Evolutionary conservation across 1,140 invertebrate genomes (phyloP).

Genomic region (Tetragonula clypearis): DNA sequence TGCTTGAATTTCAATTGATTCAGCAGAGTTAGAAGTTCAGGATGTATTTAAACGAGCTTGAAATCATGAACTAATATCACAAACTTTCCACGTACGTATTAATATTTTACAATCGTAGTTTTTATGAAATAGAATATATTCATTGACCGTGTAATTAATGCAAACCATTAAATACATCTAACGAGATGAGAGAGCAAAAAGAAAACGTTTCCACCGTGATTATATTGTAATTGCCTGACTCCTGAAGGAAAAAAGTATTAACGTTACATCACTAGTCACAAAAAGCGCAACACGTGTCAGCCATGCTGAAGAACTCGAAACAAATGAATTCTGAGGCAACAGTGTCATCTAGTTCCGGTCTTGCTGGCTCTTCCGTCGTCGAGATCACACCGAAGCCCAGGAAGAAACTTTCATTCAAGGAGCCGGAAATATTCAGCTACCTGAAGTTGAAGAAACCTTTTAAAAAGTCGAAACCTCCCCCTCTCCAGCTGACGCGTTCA

Average conservation of each 20-base stretch:
- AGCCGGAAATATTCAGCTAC: conserved; percentile 88
- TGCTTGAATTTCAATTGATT: too few species aligned
- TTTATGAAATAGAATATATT: not conserved
- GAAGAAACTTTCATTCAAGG: conserved; percentile 93
- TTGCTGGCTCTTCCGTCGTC: conserved; percentile 66
- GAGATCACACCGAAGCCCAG: conserved; percentile 85
- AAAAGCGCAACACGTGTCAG: not conserved
- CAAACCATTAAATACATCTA: not conserved
- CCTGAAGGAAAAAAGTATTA: not conserved
- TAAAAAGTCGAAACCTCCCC: conserved; percentile 33
- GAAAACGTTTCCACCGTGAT: not conserved
- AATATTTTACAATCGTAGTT: not conserved
- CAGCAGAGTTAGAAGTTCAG: too few species aligned
- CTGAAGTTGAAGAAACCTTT: conserved; percentile 75
- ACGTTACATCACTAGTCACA: not conserved
- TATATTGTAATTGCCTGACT: too few species aligned
- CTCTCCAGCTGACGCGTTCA: conserved; percentile 17
- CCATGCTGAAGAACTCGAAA: conserved; percentile 68
- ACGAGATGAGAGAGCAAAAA: conserved; percentile 15
- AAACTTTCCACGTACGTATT: not conserved
- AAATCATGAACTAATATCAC: not conserved
- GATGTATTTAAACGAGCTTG: too few species aligned
- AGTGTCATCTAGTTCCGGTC: conserved; percentile 67
- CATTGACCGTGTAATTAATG: not conserved
- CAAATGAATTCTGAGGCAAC: conserved; percentile 64